phyloP scores from a whole-genome alignment of 2,113 vertebrate genomes.

The Tragelaphus scriptus region DNA sequence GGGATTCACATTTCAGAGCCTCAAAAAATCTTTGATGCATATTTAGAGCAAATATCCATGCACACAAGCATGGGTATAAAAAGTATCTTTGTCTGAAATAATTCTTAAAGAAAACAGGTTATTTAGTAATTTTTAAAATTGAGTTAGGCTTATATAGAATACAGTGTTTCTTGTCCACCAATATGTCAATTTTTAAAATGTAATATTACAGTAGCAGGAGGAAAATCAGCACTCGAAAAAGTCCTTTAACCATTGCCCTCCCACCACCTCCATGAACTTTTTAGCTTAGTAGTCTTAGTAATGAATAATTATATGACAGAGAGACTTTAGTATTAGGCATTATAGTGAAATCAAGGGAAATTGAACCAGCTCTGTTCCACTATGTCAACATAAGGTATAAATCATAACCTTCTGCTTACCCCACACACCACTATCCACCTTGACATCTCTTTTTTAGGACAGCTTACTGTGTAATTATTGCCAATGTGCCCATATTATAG shows the following conservation, averaged over 20 bases:
- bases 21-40: not conserved
- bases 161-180: not conserved
- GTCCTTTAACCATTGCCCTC: conserved; percentile 42
- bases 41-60: not conserved
- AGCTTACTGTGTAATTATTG: conserved; percentile 73
- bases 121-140: not conserved
- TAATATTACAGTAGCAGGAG: not conserved
- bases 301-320: conserved; percentile 60
- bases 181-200: not conserved
- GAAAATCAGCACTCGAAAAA: conserved; percentile 37
- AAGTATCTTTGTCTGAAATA: not conserved
- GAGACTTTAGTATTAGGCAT: conserved; percentile 2
- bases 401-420: conserved; percentile 51
- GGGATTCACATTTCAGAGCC: not conserved
- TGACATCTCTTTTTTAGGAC: conserved; percentile 69
- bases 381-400: conserved; percentile 62
- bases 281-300: conserved; percentile 50
- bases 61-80: not conserved
- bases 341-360: conserved; percentile 68
- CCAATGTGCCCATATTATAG: conserved; percentile 53
- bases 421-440: conserved; percentile 49
- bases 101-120: not conserved
- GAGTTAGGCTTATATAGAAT: not conserved
- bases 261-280: conserved; percentile 41
- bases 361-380: conserved; percentile 38